A percentile compares a stretch with the other conserved stretches of the same genome.
These are phyloP conservation scores for Bos taurus DNA, from an alignment of 2,113 vertebrate species.

Conservation along the genomic window ARS-UCD2.0 NC_037347.1:47973501-47974000, in stretches of 20 bases:
- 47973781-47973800: background rate
- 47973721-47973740: background rate
- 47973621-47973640: background rate
- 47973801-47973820: background rate
- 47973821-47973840: background rate
- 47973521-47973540: too few species aligned
- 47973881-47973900: background rate
- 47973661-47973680: background rate
- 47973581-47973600: background rate
- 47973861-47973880: background rate
- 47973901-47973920: background rate
- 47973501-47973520: background rate
- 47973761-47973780: background rate
- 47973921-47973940: background rate
- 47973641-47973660: background rate
- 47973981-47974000: background rate
- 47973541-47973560: background rate
- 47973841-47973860: background rate
- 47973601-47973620: background rate
- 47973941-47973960: background rate
- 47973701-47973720: background rate
- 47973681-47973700: background rate
- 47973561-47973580: background rate
- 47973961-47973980: background rate
- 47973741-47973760: background rate